Evolutionary conservation across 2,797 vertebrate species (phyloP), one percentile per base, ranked within the genome.

Genomic region (Sebastes itinus): DNA sequence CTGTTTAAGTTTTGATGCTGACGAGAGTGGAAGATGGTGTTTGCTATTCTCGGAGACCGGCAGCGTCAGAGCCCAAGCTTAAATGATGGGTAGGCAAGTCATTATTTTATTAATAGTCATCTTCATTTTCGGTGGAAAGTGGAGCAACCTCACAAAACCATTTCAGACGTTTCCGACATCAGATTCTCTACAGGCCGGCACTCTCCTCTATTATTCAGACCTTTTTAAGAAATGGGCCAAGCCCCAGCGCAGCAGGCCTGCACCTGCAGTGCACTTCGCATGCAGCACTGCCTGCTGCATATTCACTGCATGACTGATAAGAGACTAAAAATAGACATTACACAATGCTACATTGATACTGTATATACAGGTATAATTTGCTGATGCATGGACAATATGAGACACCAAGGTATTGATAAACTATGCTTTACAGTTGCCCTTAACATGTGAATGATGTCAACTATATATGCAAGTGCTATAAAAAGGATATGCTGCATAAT

Each of bases 161-260:
- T 87, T 86, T 25, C 55, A 73, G 42, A 33, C 5, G 4, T 86
- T 83, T 86, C 78, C 71, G 77, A 52, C 68, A 62, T 87, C 28
- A 82, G 84, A 80, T 77, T 88, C 89, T 93, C 85, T 82, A 85
- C 89, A 92, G 92, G 77, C 90, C 85, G 67, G 78, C 22, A 76
- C 80, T 81, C 85, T 91, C 82, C 74, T 95, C 85, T 77, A 95
- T 95, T 91, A 94, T 94, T 94, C 88, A 94, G 88, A 85, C 68
- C 32, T 75, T 82, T 80, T 71, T 77, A 64, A 81, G 84, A 93
- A 92, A 74, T 89, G 84, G 90, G 87, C 80, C 87, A 89, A 81
- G 86, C 67, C 84, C 74, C 54, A 4, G 52, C 16, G 59, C 77
- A 83, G 77, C 82, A 82, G 77, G 27, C 52, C 72, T 79, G 81